phyloP scores from a whole-genome alignment of 2,888 invertebrate genomes.

The Alentia gelatinosa region DNA sequence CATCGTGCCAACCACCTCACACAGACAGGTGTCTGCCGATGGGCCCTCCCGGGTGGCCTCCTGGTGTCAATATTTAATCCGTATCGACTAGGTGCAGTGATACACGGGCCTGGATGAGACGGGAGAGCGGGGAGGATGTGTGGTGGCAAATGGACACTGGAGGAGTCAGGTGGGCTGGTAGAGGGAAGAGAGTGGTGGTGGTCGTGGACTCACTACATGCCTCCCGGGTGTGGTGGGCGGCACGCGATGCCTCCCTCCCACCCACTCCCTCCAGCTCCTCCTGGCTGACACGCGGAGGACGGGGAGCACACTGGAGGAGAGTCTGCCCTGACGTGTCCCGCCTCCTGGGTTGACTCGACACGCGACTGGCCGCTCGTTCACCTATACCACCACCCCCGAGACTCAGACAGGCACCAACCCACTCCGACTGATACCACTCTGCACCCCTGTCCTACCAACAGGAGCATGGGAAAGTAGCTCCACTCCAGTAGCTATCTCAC shows the following conservation, averaged over 20 bases:
- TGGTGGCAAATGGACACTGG: neutral
- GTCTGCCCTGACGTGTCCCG: neutral
- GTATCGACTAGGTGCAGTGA: neutral
- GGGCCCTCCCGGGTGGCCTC: neutral
- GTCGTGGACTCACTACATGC: neutral
- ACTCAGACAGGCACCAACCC: no score
- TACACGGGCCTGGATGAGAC: neutral
- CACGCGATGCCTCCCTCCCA: neutral
- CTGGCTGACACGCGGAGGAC: no score
- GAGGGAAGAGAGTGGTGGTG: neutral
- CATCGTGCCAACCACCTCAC: neutral
- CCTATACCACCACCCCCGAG: neutral
- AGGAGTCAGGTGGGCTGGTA: neutral
- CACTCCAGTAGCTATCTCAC: no score
- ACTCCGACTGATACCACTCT: no score
- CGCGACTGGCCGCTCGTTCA: neutral
- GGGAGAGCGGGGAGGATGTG: neutral
- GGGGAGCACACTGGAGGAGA: no score
- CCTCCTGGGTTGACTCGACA: neutral
- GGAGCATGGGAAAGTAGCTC: no score
- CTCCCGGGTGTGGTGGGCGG: neutral
- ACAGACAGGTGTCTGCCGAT: neutral
- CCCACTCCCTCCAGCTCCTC: neutral
- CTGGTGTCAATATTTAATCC: conserved; percentile 21
- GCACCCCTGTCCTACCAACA: no score